These are phyloP conservation scores for Atherinomorus stipes DNA, from an alignment of 2,113 vertebrate species.

Conservation along the genomic window DNA sequence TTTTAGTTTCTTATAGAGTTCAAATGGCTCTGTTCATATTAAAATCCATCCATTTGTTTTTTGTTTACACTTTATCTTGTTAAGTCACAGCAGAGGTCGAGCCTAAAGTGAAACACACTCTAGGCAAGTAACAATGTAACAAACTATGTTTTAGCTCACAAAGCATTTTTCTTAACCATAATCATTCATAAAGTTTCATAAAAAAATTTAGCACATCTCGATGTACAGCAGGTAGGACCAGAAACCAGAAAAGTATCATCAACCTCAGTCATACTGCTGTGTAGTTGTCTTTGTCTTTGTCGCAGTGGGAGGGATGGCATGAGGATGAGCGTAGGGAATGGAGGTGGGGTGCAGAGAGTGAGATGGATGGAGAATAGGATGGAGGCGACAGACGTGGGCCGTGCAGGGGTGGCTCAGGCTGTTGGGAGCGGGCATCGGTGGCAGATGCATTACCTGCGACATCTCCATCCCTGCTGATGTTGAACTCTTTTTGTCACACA, in stretches of 20 bases:
- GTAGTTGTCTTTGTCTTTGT: constrained; percentile 63
- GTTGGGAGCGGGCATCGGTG: constrained; percentile 52
- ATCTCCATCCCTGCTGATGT: constrained; percentile 71
- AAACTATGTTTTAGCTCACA: neutral
- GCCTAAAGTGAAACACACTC: no score
- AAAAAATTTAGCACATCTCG: neutral
- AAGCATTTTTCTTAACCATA: neutral
- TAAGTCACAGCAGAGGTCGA: no score
- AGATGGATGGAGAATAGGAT: constrained; percentile 73
- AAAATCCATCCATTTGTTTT: constrained; percentile 49
- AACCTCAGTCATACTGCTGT: constrained; percentile 37
- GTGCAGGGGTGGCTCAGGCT: constrained; percentile 64
- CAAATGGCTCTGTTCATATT: constrained; percentile 28
- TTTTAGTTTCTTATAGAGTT: constrained; percentile 46
- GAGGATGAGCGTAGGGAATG: constrained; percentile 20
- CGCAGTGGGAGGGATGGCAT: constrained; percentile 40
- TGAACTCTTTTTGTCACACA: constrained; percentile 24
- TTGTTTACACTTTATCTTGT: neutral
- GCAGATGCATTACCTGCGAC: constrained; percentile 80
- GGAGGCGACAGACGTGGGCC: constrained; percentile 71
- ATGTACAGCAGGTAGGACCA: neutral
- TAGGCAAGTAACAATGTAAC: no score
- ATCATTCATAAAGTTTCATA: neutral
- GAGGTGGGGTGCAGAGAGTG: constrained; percentile 35
- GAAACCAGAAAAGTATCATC: constrained; percentile 4